These are phyloP conservation scores for Merops nubicus DNA, from an alignment of 2,113 vertebrate genomes.

Conservation along the genomic window DNA sequence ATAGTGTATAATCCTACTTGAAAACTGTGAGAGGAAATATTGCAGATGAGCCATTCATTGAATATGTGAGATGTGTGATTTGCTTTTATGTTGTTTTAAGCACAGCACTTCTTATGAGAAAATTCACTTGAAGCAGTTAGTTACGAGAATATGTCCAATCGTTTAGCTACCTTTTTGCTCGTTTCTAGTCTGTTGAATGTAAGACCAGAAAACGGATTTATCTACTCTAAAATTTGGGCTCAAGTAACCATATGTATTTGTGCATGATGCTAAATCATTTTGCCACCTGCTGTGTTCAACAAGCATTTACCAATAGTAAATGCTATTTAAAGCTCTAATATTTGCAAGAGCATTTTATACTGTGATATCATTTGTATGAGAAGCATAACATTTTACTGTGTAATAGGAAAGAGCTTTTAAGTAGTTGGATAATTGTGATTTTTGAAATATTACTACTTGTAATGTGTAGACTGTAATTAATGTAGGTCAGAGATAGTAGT, in stretches of 20 bases:
- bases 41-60: background rate
- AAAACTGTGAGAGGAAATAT: slow-evolving; percentile 22
- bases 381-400: background rate
- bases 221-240: slow-evolving; percentile 72
- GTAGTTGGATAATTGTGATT: slow-evolving; percentile 57
- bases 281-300: slow-evolving; percentile 73
- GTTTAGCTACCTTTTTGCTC: slow-evolving; percentile 64
- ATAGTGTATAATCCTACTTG: background rate
- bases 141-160: slow-evolving; percentile 7
- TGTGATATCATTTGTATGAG: background rate
- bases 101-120: background rate
- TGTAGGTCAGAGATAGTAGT: background rate
- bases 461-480: background rate
- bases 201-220: slow-evolving; percentile 72
- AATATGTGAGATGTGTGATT: slow-evolving; percentile 12
- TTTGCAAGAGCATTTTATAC: slow-evolving; percentile 64
- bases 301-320: slow-evolving; percentile 72
- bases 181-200: slow-evolving; percentile 75
- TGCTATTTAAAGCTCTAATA: slow-evolving; percentile 70
- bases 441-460: slow-evolving; percentile 42
- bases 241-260: slow-evolving; percentile 74
- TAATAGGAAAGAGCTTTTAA: slow-evolving; percentile 53
- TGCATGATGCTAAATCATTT: slow-evolving; percentile 77
- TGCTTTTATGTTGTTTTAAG: slow-evolving; percentile 53
- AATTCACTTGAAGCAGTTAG: slow-evolving; percentile 42